phyloP scores from a whole-genome alignment of 2,113 vertebrate genomes.

The Alexandromys fortis region DNA sequence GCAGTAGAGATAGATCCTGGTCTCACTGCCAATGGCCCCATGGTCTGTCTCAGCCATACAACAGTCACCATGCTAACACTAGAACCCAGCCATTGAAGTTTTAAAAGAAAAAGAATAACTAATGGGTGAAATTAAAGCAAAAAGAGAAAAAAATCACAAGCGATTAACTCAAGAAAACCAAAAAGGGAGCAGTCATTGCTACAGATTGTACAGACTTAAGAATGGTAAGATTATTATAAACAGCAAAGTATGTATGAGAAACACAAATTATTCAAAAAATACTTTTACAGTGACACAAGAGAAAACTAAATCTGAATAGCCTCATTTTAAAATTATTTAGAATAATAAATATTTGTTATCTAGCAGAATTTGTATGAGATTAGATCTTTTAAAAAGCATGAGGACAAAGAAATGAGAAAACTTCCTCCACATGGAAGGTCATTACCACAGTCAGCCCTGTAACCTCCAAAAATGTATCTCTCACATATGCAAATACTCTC shows the following conservation, averaged over 20 bases:
- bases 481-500: background rate
- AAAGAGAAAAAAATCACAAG: background rate
- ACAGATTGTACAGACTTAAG: background rate
- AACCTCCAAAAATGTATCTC: background rate
- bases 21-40: too few relatives aligned
- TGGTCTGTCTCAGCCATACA: too few relatives aligned
- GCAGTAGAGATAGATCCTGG: too few relatives aligned
- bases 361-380: background rate
- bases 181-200: background rate
- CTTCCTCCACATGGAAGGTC: background rate
- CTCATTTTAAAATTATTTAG: background rate
- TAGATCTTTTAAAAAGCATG: background rate
- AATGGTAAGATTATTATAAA: background rate
- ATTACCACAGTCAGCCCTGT: background rate
- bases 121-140: background rate
- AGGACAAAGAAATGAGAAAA: background rate
- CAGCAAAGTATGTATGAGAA: background rate
- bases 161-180: background rate
- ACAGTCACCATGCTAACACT: too few relatives aligned
- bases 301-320: background rate
- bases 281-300: background rate
- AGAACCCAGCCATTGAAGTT: background rate
- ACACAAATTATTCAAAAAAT: background rate
- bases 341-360: background rate
- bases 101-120: background rate